These are phyloP conservation scores for Merodon equestris DNA, from an alignment of 2,888 invertebrate species.

Conservation along the genomic window DNA sequence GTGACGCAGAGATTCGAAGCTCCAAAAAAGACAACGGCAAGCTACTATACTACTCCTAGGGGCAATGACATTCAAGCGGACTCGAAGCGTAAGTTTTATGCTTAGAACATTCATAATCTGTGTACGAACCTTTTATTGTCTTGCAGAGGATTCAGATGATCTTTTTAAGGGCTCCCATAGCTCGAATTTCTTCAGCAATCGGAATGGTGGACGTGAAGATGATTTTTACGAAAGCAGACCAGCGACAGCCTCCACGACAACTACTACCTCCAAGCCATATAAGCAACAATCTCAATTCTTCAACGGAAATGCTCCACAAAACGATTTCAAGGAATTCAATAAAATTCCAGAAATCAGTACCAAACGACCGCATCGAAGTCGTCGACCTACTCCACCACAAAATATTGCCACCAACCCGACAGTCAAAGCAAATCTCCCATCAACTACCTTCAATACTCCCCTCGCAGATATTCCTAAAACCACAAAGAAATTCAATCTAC, in stretches of 20 bases:
- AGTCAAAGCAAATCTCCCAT: constrained; percentile 14
- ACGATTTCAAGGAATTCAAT: constrained; percentile 77
- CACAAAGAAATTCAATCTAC: constrained; percentile 75
- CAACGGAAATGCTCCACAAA: constrained; percentile 71
- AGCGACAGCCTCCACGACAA: constrained; percentile 70
- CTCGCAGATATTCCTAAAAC: constrained; percentile 70
- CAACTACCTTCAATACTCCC: constrained; percentile 39
- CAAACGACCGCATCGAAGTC: constrained; percentile 53
- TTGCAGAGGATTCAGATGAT: constrained; percentile 80
- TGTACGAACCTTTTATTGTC: not conserved
- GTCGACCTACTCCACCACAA: constrained; percentile 56
- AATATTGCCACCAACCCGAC: constrained; percentile 19
- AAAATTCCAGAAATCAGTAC: constrained; percentile 70
- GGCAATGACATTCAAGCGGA: constrained; percentile 73
- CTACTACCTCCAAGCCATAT: constrained; percentile 32
- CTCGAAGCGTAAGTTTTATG: constrained; percentile 76
- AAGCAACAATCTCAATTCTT: constrained; percentile 32
- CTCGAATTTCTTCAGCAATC: constrained; percentile 87
- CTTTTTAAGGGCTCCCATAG: constrained; percentile 86
- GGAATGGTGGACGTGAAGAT: constrained; percentile 82
- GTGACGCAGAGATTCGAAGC: constrained; percentile 70
- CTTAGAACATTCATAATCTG: not conserved
- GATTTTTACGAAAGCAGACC: constrained; percentile 79
- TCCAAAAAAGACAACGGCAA: constrained; percentile 75
- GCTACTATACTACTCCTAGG: constrained; percentile 75